Base-by-base conservation (phyloP, 2,888 invertebrate species). In the Glaucopsyche alexis region DNA sequence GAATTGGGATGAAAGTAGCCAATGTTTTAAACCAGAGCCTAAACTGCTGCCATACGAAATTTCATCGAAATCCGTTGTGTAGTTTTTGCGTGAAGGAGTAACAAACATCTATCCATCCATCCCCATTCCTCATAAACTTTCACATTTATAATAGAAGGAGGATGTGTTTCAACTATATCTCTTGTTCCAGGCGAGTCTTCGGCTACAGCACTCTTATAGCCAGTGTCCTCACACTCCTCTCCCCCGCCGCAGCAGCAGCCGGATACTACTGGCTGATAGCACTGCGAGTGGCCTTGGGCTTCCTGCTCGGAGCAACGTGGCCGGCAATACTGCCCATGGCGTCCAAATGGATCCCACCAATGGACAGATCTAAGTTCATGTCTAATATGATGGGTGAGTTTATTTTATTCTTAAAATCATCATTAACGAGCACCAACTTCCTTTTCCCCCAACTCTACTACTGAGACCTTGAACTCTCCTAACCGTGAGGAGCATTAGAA, bases 261-360 rank as follows among this genome's bases (percentile, higher is more conserved):
- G 95, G 96, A 77, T 96, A 95, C 83, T 93, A 95, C 52, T 94
- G 95, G 77, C 92, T 97, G 38, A 94, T 97, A 70, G 93, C 95
- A 13, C 90, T 96, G 9, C 93, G 98, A 75, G 95, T 96, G 7
- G 79, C 96, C 7, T 94, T 97, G 42, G 97, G 97, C 71, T 95
- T 97, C 81, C 94, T 96, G 84, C 94, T 97, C 87, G 97, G 97
- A 71, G 98, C 97, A 14, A 97, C 97, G 9, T 99, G 98, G 96
- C 99, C 99, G 0, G 97, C 98, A 7, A 98, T 98, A 82, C 97
- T 98, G 75, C 97, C 98, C 6, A 96, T 99, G 94, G 97, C 98
- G 55, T 97, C 98, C 8, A 96, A 96, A 77, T 99, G 99, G 99
- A 97, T 98, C 75, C 98, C 98, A 8, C 98, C 98, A 13, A 95